Evolutionary conservation across 2,113 vertebrate species (phyloP).

Genomic region (Saguinus imperator): DNA sequence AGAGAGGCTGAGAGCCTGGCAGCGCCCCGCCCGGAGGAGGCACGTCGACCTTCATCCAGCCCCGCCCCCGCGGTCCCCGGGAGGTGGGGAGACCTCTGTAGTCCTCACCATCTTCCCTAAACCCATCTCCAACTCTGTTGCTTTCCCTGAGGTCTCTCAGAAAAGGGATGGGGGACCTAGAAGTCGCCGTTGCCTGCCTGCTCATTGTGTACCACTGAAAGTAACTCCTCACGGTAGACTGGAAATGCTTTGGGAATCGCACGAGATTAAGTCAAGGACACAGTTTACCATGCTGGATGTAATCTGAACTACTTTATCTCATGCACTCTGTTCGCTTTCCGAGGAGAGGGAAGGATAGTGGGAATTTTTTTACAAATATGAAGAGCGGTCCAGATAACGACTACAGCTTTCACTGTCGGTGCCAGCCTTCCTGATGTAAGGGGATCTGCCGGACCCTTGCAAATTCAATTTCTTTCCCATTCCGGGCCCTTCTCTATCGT

Average conservation of each 20-base stretch:
- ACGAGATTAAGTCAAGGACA: neutral
- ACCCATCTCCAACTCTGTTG: rapidly evolving
- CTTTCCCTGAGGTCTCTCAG: neutral
- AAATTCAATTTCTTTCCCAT: constrained; percentile 61
- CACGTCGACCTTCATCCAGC: neutral
- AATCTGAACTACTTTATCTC: neutral
- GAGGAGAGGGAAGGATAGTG: neutral
- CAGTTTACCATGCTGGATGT: neutral
- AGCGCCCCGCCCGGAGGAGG: constrained; percentile 28
- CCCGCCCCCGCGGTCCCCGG: neutral
- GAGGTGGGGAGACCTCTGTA: rapidly evolving
- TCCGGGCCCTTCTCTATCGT: constrained; percentile 50
- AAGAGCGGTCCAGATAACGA: constrained; percentile 46
- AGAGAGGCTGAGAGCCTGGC: rapidly evolving
- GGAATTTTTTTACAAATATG: neutral
- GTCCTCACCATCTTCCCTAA: rapidly evolving
- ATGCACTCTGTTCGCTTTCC: neutral
- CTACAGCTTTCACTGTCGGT: constrained; percentile 27
- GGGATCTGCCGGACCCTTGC: constrained; percentile 40
- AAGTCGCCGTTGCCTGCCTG: neutral
- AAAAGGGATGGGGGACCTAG: neutral
- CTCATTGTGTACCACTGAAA: neutral
- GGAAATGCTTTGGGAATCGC: neutral
- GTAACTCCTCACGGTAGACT: neutral
- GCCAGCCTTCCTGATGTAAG: constrained; percentile 55